Percentiles rank a stretch among this genome's conserved stretches.
These are phyloP conservation scores for Prionailurus bengalensis DNA, from an alignment of 2,113 vertebrate species.

Conservation along the genomic window DNA sequence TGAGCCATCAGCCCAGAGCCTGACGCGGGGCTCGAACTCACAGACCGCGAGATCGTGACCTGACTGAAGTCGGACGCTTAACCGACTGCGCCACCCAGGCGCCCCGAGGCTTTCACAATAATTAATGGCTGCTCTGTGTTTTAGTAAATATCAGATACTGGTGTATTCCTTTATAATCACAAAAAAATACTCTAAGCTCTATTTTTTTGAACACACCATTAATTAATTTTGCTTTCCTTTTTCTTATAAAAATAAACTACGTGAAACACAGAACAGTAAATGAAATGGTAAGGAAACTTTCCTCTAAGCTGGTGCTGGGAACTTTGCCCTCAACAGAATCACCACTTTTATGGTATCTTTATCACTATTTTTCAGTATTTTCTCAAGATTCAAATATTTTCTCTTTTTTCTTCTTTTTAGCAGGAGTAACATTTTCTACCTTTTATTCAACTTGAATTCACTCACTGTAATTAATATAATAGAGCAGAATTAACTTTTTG, in stretches of 20 bases:
- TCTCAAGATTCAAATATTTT: conserved; percentile 13
- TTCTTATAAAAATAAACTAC: conserved; percentile 43
- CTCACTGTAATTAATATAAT: not conserved
- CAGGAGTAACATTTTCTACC: conserved; percentile 16
- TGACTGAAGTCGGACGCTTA: too few species aligned
- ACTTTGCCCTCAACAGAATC: not conserved
- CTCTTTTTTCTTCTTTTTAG: not conserved
- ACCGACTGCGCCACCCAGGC: too few species aligned
- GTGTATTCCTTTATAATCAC: conserved; percentile 21
- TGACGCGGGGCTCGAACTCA: too few species aligned
- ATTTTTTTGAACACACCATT: conserved; percentile 27
- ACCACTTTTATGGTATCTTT: conserved; percentile 1
- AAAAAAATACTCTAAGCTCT: conserved; percentile 35
- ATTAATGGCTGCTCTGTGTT: conserved; percentile 25
- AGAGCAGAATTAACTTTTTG: conserved; percentile 31
- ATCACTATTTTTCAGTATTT: conserved; percentile 33
- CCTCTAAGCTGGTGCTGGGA: not conserved
- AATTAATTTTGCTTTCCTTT: conserved; percentile 23
- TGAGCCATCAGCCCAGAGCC: too few species aligned
- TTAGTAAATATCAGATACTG: conserved; percentile 25
- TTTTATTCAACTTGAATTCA: not conserved
- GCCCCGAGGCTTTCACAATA: not conserved
- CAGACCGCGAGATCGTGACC: too few species aligned
- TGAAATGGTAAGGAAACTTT: not conserved
- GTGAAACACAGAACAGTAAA: conserved; percentile 5